Evolutionary conservation across 2,113 vertebrate genomes (phyloP).

Genomic region (Suricata suricatta): DNA sequence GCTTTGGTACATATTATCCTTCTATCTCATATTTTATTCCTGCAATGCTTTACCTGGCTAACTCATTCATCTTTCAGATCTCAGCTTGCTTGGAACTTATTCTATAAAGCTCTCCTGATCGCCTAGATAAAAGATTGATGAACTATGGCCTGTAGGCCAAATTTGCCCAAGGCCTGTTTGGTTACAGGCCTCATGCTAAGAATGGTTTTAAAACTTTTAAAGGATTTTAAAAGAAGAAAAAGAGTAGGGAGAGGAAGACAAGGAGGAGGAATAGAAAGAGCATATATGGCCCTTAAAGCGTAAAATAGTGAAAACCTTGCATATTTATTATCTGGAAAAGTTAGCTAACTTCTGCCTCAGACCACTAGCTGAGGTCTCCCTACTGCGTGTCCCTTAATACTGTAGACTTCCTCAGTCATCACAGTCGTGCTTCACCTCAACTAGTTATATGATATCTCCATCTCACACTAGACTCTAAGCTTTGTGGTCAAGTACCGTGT

Average conservation of each 20-base stretch:
- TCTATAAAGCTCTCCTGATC: neutral
- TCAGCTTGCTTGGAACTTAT: neutral
- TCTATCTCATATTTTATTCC: neutral
- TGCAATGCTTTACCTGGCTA: neutral
- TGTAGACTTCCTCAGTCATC: neutral
- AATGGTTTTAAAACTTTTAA: neutral
- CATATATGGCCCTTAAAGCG: neutral
- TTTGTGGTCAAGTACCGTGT: neutral
- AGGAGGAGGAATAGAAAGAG: neutral
- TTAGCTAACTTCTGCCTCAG: neutral
- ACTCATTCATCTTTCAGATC: neutral
- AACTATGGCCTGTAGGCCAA: neutral
- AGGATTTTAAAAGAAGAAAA: neutral
- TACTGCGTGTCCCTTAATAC: neutral
- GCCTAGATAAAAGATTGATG: neutral
- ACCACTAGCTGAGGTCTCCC: neutral
- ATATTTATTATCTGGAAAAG: neutral
- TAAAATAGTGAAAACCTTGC: neutral
- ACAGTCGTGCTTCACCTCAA: neutral
- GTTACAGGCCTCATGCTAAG: neutral
- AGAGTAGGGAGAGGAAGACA: neutral
- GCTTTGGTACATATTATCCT: neutral
- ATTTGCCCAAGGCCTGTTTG: neutral
- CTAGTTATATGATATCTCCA: neutral
- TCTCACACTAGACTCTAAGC: neutral